Conservation (phyloP, 1,140 invertebrate genomes). For the Drosophila arizonae region DNA sequence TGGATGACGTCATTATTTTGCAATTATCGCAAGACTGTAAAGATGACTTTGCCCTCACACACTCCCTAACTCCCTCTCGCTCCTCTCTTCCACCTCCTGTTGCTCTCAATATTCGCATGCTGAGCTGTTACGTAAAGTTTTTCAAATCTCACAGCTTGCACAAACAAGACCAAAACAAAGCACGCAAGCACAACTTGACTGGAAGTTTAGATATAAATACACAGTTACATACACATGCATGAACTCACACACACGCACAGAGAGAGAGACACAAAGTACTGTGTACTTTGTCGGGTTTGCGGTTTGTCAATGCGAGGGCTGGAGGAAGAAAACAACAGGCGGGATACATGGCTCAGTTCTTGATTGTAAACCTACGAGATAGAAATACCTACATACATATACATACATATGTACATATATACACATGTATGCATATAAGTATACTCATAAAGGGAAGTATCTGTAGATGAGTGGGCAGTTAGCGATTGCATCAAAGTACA, state of each 20-base stretch:
- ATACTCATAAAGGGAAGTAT: background rate
- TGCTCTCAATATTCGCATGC: slow-evolving; percentile 33
- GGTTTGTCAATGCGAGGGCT: slow-evolving; percentile 12
- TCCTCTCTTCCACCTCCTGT: slow-evolving; percentile 25
- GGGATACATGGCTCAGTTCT: slow-evolving; percentile 43
- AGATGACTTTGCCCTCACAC: slow-evolving; percentile 14
- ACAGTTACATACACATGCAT: slow-evolving; percentile 8
- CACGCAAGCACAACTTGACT: slow-evolving; percentile 63
- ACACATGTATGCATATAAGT: too few species aligned
- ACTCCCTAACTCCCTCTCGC: background rate
- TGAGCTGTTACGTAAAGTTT: slow-evolving; percentile 64
- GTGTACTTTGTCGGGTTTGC: slow-evolving; percentile 11
- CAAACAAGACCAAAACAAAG: slow-evolving; percentile 56
- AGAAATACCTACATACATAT: slow-evolving; percentile 1
- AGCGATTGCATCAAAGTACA: slow-evolving; percentile 38
- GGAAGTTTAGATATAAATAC: slow-evolving; percentile 58
- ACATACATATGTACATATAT: too few species aligned
- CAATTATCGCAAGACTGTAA: slow-evolving; percentile 1
- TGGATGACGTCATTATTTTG: background rate
- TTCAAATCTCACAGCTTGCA: slow-evolving; percentile 63
- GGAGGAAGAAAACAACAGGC: slow-evolving; percentile 1
- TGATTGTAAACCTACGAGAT: slow-evolving; percentile 36
- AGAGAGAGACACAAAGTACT: background rate
- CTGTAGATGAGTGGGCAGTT: slow-evolving; percentile 41
- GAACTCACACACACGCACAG: background rate